Evolutionary conservation across 2,888 invertebrate species (phyloP), one percentile per base, ranked within the genome.

Genomic region (Sminthurides aquaticus): DNA sequence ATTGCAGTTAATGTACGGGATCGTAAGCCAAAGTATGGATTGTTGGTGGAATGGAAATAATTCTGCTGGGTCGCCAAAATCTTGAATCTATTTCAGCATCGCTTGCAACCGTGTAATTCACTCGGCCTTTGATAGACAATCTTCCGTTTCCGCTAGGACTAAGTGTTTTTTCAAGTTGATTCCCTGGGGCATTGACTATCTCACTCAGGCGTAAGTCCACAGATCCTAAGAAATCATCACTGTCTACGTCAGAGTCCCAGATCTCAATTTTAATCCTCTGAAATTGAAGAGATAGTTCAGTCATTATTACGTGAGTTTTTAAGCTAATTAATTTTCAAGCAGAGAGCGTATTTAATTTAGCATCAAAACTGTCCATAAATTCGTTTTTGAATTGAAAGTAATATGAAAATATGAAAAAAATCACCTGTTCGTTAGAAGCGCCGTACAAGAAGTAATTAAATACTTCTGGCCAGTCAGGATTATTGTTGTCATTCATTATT

Each of bases 381-480:
- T n/a, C n/a, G n/a, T n/a, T n/a, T n/a, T n/a, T n/a, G n/a, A n/a
- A n/a, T n/a, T 11, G 11, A 11, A 18, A 22, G 11, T 55, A 25
- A 26, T 55, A 3, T n/a, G 3, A 22, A 8, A 22, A 55, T 55
- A 20, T 26, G 18, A 15, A 26, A 24, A 5, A 5, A 52, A 8
- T 22, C 3, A 61, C 61, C 24, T 61, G 61, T 11, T 5, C 22
- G 26, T 34, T 61, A 11, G 49, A 61, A 20, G 20, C 20, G 25
- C 61, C 61, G 18, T 20, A 63, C 24, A 25, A 48, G 18, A 28
- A 49, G 15, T 64, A 52, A 28, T 57, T 22, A 26, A 67, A 64
- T 0, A 64, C 56, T 18, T 64, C 64, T 1, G 24, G n/a, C 67
- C 67, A 67, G 18, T 64, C 62, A 1, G 67, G 67, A 48, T 67